Evolutionary conservation across 2,113 vertebrate species (phyloP).

Genomic region (Onychorhynchus coronatus): DNA sequence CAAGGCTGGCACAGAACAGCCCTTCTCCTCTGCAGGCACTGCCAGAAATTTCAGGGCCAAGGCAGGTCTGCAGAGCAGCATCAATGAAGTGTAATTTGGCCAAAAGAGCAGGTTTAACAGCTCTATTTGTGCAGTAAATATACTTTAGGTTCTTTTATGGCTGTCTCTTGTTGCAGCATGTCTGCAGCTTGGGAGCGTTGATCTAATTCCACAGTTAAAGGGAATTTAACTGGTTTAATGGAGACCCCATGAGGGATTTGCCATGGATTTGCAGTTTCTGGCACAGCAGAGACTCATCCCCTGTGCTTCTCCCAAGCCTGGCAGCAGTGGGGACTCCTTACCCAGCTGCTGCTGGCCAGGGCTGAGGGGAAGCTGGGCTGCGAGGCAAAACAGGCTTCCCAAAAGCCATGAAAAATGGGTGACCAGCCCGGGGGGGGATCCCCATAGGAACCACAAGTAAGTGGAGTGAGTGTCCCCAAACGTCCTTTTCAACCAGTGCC

Average conservation of each 20-base stretch:
- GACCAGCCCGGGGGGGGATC: accelerated
- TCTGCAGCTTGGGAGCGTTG: not conserved
- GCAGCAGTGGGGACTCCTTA: accelerated
- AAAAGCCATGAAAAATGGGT: not conserved
- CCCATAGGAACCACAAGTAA: not conserved
- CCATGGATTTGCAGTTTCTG: not conserved
- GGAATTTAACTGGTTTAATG: not conserved
- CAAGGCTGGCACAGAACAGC: not conserved
- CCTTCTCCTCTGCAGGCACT: not conserved
- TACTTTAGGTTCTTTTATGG: not conserved
- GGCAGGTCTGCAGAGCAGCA: not conserved
- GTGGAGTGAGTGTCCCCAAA: not conserved
- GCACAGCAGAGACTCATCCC: not conserved
- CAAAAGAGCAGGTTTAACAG: not conserved
- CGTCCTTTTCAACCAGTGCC: not conserved
- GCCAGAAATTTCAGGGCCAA: not conserved
- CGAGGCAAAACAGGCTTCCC: not conserved
- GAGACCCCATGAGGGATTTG: not conserved
- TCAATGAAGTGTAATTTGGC: not conserved
- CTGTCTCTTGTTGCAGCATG: not conserved
- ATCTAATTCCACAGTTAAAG: not conserved
- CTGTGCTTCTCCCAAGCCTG: not conserved
- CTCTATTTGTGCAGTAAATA: not conserved
- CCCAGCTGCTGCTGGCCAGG: accelerated
- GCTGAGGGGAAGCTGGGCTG: not conserved